Percentiles rank a stretch among this genome's conserved stretches.
phyloP scores from a whole-genome alignment of 2,797 vertebrate species.

The Malacoctenus gilli region DNA sequence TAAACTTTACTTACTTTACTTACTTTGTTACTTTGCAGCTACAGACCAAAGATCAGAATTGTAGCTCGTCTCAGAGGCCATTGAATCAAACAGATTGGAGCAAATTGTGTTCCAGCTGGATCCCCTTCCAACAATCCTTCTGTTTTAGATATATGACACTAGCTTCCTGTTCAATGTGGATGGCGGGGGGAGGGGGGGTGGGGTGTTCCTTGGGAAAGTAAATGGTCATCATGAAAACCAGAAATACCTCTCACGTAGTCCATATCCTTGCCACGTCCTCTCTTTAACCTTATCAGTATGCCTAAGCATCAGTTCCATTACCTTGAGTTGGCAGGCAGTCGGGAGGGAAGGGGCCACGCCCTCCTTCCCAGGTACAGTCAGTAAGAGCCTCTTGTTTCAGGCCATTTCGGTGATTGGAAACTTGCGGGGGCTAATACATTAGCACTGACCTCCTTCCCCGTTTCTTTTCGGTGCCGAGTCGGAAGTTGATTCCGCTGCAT shows the following conservation, averaged over 20 bases:
- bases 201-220: neutral
- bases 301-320: constrained; percentile 48
- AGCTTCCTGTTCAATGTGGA: no score
- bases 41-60: no score
- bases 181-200: no score
- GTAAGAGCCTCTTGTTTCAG: constrained; percentile 36
- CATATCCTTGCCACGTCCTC: constrained; percentile 32
- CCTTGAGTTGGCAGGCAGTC: constrained; percentile 60
- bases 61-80: no score
- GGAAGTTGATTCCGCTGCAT: constrained; percentile 37
- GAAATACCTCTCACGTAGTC: neutral
- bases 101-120: no score
- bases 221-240: constrained; percentile 1
- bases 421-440: constrained; percentile 55
- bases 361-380: constrained; percentile 42
- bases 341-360: constrained; percentile 36
- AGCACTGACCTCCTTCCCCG: constrained; percentile 27
- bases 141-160: no score
- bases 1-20: no score
- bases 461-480: constrained; percentile 30
- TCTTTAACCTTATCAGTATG: constrained; percentile 60
- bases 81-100: no score
- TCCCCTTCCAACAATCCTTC: no score
- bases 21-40: no score
- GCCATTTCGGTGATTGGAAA: constrained; percentile 65